Percentiles rank a stretch among this genome's conserved stretches.
Evolutionary conservation across 2,113 vertebrate genomes (phyloP).

Genomic region (Petrocephalus zakoni): DNA sequence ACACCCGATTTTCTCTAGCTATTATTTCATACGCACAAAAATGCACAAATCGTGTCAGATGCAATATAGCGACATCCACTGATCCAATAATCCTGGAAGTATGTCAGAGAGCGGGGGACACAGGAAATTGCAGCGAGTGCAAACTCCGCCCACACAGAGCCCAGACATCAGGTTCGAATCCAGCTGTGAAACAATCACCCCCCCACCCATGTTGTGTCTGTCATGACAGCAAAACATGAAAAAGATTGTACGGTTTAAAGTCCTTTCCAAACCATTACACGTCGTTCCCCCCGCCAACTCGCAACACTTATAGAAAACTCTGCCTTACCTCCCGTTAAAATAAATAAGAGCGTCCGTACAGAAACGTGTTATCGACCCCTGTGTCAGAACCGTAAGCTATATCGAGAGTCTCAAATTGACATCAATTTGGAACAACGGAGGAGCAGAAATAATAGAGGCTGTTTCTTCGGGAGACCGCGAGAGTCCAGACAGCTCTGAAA

Average conservation of each 20-base stretch:
- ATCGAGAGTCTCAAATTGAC: conserved; percentile 21
- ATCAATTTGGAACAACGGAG: conserved; percentile 28
- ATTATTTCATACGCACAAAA: not conserved
- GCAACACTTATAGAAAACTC: not conserved
- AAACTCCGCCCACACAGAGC: not conserved
- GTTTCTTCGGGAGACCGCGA: not conserved
- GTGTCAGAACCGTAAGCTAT: conserved; percentile 26
- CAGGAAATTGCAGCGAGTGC: not conserved
- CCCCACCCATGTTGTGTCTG: not conserved
- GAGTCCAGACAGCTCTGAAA: conserved; percentile 17
- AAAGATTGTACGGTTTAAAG: not conserved
- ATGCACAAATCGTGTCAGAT: not conserved
- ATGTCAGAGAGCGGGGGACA: not conserved
- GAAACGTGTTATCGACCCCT: conserved; percentile 31
- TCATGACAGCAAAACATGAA: not conserved
- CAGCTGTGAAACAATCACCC: not conserved
- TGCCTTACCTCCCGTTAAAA: not conserved
- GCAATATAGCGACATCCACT: not conserved
- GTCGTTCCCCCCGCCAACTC: not conserved
- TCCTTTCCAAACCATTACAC: not conserved
- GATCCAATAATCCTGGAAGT: not conserved
- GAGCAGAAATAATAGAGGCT: conserved; percentile 24
- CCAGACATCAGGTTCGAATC: not conserved
- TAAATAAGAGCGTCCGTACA: conserved; percentile 27
- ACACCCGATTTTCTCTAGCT: not conserved